Conservation (phyloP, 2,888 invertebrate genomes). For the Gastracanthus pulcherrimus region DNA sequence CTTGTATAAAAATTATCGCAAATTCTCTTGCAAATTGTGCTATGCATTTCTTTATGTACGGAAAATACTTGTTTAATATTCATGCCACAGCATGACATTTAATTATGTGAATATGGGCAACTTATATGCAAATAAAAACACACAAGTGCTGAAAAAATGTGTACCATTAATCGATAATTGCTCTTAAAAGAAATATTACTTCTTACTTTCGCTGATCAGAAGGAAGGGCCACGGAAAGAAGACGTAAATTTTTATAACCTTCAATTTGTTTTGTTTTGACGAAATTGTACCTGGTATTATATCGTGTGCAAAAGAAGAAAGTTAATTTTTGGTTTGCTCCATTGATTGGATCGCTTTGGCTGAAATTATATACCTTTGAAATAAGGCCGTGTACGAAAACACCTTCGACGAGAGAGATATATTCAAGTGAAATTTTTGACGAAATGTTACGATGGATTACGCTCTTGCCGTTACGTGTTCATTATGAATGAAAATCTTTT, state of each 20-base stretch:
- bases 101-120: background rate
- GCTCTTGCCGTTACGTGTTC: background rate
- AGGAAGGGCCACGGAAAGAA: background rate
- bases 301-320: background rate
- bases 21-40: background rate
- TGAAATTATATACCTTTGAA: conserved; percentile 13
- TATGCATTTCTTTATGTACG: too few relatives aligned
- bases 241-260: background rate
- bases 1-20: too few relatives aligned
- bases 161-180: background rate
- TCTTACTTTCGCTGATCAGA: background rate
- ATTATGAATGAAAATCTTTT: background rate
- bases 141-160: background rate
- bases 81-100: background rate
- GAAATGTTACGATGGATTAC: conserved; percentile 9
- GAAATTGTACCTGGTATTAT: background rate
- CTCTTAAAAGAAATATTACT: background rate
- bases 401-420: background rate
- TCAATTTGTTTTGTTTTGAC: background rate
- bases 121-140: background rate
- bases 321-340: conserved; percentile 10
- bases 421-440: background rate
- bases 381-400: background rate
- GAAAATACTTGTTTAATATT: too few relatives aligned
- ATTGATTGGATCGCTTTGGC: background rate